phyloP scores from a whole-genome alignment of 2,888 invertebrate species.

The Schizotus pectinicornis region DNA sequence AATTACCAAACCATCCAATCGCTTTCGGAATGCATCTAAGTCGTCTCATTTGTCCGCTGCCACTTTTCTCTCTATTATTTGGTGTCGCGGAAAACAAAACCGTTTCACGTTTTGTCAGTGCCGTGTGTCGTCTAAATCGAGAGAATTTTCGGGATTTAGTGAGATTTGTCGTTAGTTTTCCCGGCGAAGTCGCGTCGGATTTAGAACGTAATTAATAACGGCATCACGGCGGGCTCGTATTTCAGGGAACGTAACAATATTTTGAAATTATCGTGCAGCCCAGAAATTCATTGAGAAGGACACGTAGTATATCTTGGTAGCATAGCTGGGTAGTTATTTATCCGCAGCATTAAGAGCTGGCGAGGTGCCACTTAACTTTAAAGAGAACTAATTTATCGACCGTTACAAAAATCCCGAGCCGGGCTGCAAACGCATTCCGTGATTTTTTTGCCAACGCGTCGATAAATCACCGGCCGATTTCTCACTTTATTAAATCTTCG shows the following conservation, averaged over 20 bases:
- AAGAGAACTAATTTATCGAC: slow-evolving; percentile 49
- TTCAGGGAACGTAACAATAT: slow-evolving; percentile 37
- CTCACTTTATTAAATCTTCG: slow-evolving; percentile 58
- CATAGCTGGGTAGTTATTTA: slow-evolving; percentile 42
- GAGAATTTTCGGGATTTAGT: neutral
- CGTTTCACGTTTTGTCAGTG: slow-evolving; percentile 18
- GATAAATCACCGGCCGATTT: slow-evolving; percentile 56
- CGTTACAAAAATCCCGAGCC: slow-evolving; percentile 45
- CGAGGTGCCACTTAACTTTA: slow-evolving; percentile 43
- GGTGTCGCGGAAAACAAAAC: slow-evolving; percentile 25
- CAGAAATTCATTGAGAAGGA: slow-evolving; percentile 45
- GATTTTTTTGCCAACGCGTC: slow-evolving; percentile 23
- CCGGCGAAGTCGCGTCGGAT: slow-evolving; percentile 13
- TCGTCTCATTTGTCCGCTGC: slow-evolving; percentile 48
- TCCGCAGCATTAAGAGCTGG: slow-evolving; percentile 42
- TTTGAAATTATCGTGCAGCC: slow-evolving; percentile 39
- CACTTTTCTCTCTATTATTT: slow-evolving; percentile 31
- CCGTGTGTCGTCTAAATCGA: neutral
- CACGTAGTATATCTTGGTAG: slow-evolving; percentile 42
- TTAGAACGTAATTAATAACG: slow-evolving; percentile 22
- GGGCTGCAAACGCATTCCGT: slow-evolving; percentile 45
- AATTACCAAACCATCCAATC: slow-evolving; percentile 50
- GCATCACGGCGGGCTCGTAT: slow-evolving; percentile 18
- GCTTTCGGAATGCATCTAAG: slow-evolving; percentile 49
- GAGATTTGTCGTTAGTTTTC: neutral